phyloP scores from a whole-genome alignment of 2,797 vertebrate species.

The Brachymystax lenok region DNA sequence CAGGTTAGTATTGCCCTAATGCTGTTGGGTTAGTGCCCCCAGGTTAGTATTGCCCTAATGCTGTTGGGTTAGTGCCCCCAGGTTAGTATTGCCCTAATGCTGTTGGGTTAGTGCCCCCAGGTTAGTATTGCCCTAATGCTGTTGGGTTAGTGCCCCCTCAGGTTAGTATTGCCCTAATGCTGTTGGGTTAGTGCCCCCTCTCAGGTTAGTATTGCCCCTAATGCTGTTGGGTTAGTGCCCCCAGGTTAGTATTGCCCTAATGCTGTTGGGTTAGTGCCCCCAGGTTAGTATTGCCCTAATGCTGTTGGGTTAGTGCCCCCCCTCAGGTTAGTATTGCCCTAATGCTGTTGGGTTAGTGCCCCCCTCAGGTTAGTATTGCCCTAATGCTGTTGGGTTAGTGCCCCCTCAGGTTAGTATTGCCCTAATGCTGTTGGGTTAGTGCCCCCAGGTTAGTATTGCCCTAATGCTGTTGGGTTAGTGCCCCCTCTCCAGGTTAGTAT shows the following conservation, averaged over 20 bases:
- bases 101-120: too few species aligned
- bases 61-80: not conserved
- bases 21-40: not conserved
- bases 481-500: constrained; percentile 14
- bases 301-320: too few species aligned
- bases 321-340: constrained; percentile 20
- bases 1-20: constrained; percentile 20
- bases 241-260: too few species aligned
- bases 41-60: constrained; percentile 25
- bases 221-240: constrained; percentile 6
- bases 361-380: constrained; percentile 11
- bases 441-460: too few species aligned
- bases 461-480: too few species aligned
- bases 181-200: not conserved
- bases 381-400: constrained; percentile 8
- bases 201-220: constrained; percentile 18
- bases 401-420: too few species aligned
- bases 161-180: constrained; percentile 19
- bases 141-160: too few species aligned
- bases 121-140: too few species aligned
- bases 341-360: not conserved
- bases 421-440: too few species aligned
- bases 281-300: too few species aligned
- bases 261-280: too few species aligned
- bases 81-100: too few species aligned